Conservation (phyloP, 30 jellyfish, hydroid and myxozoan genomes). For the Catostylus mosaicus region DNA sequence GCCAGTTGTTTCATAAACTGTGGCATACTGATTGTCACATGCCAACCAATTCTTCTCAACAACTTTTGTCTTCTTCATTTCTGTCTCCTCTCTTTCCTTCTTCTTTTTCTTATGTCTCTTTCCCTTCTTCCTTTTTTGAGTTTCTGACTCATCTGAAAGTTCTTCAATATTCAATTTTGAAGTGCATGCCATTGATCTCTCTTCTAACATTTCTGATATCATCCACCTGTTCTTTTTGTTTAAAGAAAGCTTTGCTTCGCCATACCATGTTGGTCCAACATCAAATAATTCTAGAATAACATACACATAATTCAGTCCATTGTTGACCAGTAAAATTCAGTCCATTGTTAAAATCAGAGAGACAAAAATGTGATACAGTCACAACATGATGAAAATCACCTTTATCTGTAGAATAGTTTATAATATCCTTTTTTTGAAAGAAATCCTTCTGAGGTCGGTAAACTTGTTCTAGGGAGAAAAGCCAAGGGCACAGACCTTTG, state of each 20-base stretch:
- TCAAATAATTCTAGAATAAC: background rate
- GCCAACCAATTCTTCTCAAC: background rate
- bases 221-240: slow-evolving; percentile 28
- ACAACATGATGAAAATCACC: no score
- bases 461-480: no score
- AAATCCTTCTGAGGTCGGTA: no score
- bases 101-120: background rate
- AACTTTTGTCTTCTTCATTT: slow-evolving; percentile 1
- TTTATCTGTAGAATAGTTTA: no score
- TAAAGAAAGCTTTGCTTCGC: background rate
- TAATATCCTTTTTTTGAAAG: no score
- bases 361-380: no score
- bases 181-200: background rate
- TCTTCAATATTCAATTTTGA: background rate
- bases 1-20: slow-evolving; percentile 1
- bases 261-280: background rate
- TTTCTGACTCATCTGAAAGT: background rate
- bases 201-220: slow-evolving; percentile 21
- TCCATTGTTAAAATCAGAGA: no score
- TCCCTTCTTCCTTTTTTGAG: background rate
- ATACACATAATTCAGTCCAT: background rate
- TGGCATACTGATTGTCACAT: background rate
- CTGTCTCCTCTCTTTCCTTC: background rate
- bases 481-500: no score
- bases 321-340: background rate